Evolutionary conservation across 1,140 invertebrate genomes (phyloP).

Genomic region (Bradysia coprophila): DNA sequence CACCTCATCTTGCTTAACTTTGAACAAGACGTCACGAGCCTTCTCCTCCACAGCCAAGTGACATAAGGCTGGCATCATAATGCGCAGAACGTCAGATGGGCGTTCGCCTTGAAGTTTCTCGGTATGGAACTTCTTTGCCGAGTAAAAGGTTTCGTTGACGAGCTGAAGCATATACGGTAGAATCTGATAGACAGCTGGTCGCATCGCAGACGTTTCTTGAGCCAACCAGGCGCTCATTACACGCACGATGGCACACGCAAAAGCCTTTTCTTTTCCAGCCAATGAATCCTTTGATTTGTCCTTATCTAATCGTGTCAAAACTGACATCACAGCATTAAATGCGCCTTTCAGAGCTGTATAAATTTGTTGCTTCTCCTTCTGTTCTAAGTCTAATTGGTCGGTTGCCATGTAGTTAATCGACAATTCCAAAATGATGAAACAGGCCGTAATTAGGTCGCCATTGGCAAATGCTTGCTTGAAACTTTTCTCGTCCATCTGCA

Average conservation of each 20-base stretch:
- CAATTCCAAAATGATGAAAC: conserved; percentile 67
- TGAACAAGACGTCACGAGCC: conserved; percentile 59
- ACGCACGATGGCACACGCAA: conserved; percentile 64
- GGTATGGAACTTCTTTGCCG: conserved; percentile 29
- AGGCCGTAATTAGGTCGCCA: conserved; percentile 58
- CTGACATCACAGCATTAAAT: conserved; percentile 60
- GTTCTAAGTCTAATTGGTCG: conserved; percentile 65
- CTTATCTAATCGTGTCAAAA: conserved; percentile 51
- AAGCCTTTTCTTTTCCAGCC: conserved; percentile 45
- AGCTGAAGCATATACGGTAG: conserved; percentile 59
- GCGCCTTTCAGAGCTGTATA: conserved; percentile 81
- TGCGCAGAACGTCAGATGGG: conserved; percentile 51
- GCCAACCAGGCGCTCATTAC: conserved; percentile 75
- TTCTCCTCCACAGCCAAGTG: conserved; percentile 80
- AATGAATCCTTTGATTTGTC: conserved; percentile 45
- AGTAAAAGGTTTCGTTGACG: conserved; percentile 66
- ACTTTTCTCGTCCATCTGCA: conserved; percentile 75
- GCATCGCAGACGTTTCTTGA: conserved; percentile 79
- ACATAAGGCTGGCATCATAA: conserved; percentile 72
- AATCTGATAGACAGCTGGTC: conserved; percentile 58
- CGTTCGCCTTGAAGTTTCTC: conserved; percentile 35
- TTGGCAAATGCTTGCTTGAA: conserved; percentile 57
- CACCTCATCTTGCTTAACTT: conserved; percentile 59
- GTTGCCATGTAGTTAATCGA: conserved; percentile 63
- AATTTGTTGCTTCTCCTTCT: conserved; percentile 76